Conservation (phyloP, 2,888 invertebrate species). For the Clunio marinus region DNA sequence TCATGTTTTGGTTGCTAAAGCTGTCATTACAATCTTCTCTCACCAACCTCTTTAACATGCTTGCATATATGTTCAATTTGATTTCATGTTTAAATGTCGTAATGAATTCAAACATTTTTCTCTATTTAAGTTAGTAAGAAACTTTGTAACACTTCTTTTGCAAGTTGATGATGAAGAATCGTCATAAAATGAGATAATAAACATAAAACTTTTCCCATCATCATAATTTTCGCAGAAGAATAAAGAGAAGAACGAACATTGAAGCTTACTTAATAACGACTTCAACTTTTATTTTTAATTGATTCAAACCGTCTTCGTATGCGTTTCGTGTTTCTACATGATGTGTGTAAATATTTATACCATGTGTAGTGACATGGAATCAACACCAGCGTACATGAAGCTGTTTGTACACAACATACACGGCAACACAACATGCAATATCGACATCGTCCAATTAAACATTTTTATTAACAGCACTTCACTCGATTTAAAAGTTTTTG, state of each 20-base stretch:
- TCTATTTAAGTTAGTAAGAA: no score
- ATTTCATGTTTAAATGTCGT: slow-evolving; percentile 6
- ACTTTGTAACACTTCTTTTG: slow-evolving; percentile 18
- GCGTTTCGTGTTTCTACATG: slow-evolving; percentile 12
- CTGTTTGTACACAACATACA: neutral
- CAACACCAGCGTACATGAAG: slow-evolving; percentile 17
- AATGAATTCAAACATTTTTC: slow-evolving; percentile 27
- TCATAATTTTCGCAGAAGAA: no score
- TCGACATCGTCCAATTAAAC: slow-evolving; percentile 34
- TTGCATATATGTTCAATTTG: slow-evolving; percentile 28
- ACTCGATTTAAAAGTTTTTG: slow-evolving; percentile 8
- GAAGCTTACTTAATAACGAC: no score
- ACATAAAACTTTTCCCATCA: no score
- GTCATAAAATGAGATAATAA: no score
- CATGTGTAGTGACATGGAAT: slow-evolving; percentile 1
- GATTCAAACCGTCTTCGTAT: neutral
- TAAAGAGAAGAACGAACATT: no score
- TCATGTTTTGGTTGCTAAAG: slow-evolving; percentile 37
- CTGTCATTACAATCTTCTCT: slow-evolving; percentile 26
- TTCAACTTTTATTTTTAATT: no score
- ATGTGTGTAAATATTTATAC: slow-evolving; percentile 1
- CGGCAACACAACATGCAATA: neutral
- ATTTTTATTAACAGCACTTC: slow-evolving; percentile 3
- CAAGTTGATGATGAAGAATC: no score
- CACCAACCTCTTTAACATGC: neutral